Evolutionary conservation across 2,797 vertebrate species (phyloP).

Genomic region (Phaenicophaeus curvirostris): DNA sequence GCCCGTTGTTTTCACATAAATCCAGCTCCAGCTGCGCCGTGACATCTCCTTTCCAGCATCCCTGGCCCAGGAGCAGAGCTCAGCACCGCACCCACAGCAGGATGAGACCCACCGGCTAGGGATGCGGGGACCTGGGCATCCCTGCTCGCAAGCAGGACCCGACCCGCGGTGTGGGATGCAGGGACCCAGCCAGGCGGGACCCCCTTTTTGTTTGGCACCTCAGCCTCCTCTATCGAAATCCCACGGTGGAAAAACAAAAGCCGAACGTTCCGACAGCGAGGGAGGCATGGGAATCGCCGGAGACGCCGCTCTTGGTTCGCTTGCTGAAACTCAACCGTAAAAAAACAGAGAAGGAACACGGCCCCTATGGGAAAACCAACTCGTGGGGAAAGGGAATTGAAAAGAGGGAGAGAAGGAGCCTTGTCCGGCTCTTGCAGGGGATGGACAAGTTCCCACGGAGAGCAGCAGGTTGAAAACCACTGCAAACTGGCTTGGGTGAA

Average conservation of each 20-base stretch:
- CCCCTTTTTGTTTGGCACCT: neutral
- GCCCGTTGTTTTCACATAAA: fast-evolving
- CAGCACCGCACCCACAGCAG: neutral
- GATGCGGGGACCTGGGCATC: neutral
- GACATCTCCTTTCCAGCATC: neutral
- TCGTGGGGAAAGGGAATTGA: neutral
- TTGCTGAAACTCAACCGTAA: neutral
- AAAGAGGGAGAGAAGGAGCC: neutral
- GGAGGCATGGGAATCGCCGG: fast-evolving
- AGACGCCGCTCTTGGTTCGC: neutral
- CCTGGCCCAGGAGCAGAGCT: neutral
- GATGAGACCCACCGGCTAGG: fast-evolving
- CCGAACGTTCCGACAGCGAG: fast-evolving
- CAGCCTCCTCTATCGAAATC: neutral
- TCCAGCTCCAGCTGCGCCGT: fast-evolving
- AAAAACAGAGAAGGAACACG: neutral
- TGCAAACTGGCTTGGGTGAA: fast-evolving
- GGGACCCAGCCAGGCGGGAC: no score
- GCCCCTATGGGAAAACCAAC: no score
- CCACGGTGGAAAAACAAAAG: neutral
- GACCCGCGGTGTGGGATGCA: neutral
- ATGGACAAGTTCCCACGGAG: neutral
- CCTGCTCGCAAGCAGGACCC: no score
- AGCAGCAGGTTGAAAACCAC: neutral
- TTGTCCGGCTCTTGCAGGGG: fast-evolving